Base-by-base conservation (phyloP, 2,797 vertebrate genomes). In the Mionectes olivaceus region DNA sequence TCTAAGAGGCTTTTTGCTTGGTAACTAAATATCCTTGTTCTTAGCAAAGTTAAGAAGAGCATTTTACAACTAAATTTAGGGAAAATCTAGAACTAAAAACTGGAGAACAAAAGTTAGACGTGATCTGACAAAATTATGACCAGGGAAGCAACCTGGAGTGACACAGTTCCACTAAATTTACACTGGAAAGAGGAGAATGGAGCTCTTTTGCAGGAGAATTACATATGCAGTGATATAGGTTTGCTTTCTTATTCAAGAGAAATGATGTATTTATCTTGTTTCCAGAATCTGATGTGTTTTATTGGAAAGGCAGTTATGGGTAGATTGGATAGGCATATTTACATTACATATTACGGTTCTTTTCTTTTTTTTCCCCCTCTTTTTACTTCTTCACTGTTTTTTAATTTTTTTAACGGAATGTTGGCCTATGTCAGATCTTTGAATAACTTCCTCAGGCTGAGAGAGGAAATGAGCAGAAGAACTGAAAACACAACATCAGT, bases 381-480 rank as follows among this genome's bases (percentile, higher is more conserved):
- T 18, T 59, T 47, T 5, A 5, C 0, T 16, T 55, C 8, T 44
- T 8, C 3, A 8, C 0, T 43, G 1, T 18, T 8, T 22, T 32
- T 1, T 32, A 3, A 8, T 30, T n/a, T 22, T 47, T 37, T 33
- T 9, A 22, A 44, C 13, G 30, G 17, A 43, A 70, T 49, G 17
- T 27, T 5, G 3, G 3, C 6, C 4, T 41, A 24, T 27, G 44
- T 68, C 33, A 69, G 11, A 44, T 53, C 46, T 80, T 64, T 23
- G 37, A 44, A 10, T 35, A 5, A 37, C 25, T 69, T 55, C 3
- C 11, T 77, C 35, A 30, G 63, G 16, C 32, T 71, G 19, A 56
- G 17, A 49, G 25, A 37, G 14, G 19, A 93, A 85, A 15, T 39
- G 13, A 73, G 8, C 28, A 65, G 16, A 67, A 52, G 39, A 81